Evolutionary conservation across 2,888 invertebrate species (phyloP).

Genomic region (Cantharis lateralis): DNA sequence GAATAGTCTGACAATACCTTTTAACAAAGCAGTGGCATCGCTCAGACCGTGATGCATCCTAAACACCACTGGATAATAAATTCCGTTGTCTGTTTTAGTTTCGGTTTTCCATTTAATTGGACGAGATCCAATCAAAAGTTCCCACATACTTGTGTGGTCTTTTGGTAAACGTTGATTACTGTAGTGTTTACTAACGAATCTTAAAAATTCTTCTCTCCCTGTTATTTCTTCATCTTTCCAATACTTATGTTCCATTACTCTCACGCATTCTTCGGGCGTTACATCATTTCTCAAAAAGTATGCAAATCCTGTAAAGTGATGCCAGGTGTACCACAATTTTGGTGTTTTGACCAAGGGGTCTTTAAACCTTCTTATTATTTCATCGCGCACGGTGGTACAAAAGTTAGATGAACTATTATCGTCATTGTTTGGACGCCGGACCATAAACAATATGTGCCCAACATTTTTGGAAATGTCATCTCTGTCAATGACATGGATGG

Average conservation of each 20-base stretch:
- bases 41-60: background rate
- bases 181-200: background rate
- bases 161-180: background rate
- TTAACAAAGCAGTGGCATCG: background rate
- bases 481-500: background rate
- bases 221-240: background rate
- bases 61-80: background rate
- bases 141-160: background rate
- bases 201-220: background rate
- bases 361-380: background rate
- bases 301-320: background rate
- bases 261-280: background rate
- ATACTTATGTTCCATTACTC: conserved; percentile 1
- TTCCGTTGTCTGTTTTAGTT: background rate
- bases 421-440: background rate
- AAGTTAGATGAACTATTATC: background rate
- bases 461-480: background rate
- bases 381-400: background rate
- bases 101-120: background rate
- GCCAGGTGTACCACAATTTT: background rate
- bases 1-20: background rate
- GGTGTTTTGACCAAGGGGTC: background rate
- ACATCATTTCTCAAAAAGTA: background rate
- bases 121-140: background rate
- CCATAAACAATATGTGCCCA: background rate